Evolutionary conservation across 2,113 vertebrate genomes (phyloP).

Genomic region (Oenanthe melanoleuca): DNA sequence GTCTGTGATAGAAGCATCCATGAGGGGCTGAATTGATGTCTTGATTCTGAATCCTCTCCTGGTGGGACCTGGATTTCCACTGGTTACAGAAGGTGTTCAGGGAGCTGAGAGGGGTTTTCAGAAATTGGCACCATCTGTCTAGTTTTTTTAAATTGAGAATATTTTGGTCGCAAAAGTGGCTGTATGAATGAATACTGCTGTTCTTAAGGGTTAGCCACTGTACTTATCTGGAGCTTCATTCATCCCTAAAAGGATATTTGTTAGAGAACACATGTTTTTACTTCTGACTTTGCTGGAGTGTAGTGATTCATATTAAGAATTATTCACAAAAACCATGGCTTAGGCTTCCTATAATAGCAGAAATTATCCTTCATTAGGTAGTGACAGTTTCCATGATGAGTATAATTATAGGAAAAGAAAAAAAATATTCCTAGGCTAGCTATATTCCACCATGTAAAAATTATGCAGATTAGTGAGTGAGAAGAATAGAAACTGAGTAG

Average conservation of each 20-base stretch:
- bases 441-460: slow-evolving; percentile 78
- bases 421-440: slow-evolving; percentile 69
- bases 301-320: slow-evolving; percentile 77
- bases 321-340: slow-evolving; percentile 78
- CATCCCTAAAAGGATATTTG: slow-evolving; percentile 46
- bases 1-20: neutral
- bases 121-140: neutral
- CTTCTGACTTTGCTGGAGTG: slow-evolving; percentile 69
- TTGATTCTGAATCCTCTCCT: neutral
- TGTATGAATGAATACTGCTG: neutral
- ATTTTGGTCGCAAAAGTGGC: neutral
- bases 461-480: slow-evolving; percentile 73
- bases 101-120: neutral
- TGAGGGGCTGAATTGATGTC: neutral
- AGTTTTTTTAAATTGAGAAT: neutral
- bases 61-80: neutral
- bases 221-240: neutral
- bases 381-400: slow-evolving; percentile 78
- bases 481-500: slow-evolving; percentile 78
- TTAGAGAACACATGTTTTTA: slow-evolving; percentile 56
- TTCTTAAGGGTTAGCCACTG: neutral
- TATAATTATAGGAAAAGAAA: slow-evolving; percentile 77
- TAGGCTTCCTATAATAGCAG: slow-evolving; percentile 77
- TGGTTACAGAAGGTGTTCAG: neutral
- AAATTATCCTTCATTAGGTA: slow-evolving; percentile 83